phyloP scores from a whole-genome alignment of 2,113 vertebrate species.

The Tachysurus fulvidraco region DNA sequence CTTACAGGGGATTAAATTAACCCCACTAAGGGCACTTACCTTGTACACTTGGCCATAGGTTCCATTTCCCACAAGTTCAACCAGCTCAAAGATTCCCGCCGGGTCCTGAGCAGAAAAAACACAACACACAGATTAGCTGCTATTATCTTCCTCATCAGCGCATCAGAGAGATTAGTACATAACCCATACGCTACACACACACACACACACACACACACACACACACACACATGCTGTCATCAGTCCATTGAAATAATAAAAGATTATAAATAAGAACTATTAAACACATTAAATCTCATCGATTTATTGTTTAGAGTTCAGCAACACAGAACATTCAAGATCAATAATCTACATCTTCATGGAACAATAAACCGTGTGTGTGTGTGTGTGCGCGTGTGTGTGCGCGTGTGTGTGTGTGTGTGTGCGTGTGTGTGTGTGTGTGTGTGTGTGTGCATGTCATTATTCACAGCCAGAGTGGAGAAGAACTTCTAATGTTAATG shows the following conservation, averaged over 20 bases:
- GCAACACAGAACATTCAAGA: neutral
- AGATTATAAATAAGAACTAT: neutral
- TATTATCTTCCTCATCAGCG: slow-evolving; percentile 23
- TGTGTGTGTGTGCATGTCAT: neutral
- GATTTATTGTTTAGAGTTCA: neutral
- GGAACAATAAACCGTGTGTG: neutral
- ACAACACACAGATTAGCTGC: slow-evolving; percentile 26
- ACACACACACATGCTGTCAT: neutral
- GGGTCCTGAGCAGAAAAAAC: slow-evolving; percentile 81
- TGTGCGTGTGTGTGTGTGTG: neutral
- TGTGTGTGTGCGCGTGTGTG: neutral
- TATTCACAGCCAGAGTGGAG: neutral
- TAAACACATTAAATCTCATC: neutral
- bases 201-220: neutral
- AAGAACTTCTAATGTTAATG: neutral
- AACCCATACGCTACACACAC: neutral
- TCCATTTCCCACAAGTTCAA: slow-evolving; percentile 97
- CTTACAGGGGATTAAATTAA: neutral
- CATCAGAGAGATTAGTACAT: slow-evolving; percentile 1
- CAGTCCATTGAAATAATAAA: neutral
- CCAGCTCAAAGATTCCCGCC: slow-evolving; percentile 96
- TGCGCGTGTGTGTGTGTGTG: neutral
- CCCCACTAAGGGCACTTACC: slow-evolving; percentile 72
- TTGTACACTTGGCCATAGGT: slow-evolving; percentile 98
- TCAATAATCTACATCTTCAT: neutral